Percentiles rank a stretch among this genome's conserved stretches.
phyloP scores from a whole-genome alignment of 2,113 vertebrate genomes.

The Thunnus maccoyii region DNA sequence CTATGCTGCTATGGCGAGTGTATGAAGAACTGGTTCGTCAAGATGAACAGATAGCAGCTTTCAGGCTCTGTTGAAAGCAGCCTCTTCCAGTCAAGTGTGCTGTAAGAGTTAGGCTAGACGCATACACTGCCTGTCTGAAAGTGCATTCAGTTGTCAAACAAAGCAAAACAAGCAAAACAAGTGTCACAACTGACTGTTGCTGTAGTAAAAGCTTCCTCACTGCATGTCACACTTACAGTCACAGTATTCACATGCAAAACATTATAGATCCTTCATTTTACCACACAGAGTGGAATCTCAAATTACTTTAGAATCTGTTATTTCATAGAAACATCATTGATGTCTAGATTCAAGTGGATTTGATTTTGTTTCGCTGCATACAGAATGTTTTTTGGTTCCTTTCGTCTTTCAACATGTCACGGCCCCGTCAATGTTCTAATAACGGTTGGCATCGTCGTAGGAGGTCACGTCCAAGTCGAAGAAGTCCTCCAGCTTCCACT shows the following conservation, averaged over 20 bases:
- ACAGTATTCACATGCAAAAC: background rate
- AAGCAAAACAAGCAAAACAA: background rate
- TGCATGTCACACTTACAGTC: background rate
- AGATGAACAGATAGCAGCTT: background rate
- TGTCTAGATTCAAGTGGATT: conserved; percentile 9
- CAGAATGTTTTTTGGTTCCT: background rate
- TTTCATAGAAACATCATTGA: background rate
- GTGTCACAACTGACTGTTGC: background rate
- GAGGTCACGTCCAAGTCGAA: conserved; percentile 81
- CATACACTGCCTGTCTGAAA: background rate
- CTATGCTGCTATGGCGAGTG: background rate
- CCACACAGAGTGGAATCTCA: background rate
- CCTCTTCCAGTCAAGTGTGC: background rate
- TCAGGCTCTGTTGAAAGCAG: conserved; percentile 14
- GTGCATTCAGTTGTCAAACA: conserved; percentile 20
- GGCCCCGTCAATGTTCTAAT: conserved; percentile 43
- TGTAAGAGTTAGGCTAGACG: background rate
- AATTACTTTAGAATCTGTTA: background rate
- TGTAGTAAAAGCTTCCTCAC: background rate
- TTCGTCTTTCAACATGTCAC: background rate
- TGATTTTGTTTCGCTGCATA: background rate
- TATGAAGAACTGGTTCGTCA: conserved; percentile 50
- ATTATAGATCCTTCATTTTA: conserved; percentile 22
- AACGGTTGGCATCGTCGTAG: conserved; percentile 69
- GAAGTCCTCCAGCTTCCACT: conserved; percentile 87